These are phyloP conservation scores for Thymelicus lineola DNA, from an alignment of 2,888 invertebrate species.

Conservation along the genomic window DNA sequence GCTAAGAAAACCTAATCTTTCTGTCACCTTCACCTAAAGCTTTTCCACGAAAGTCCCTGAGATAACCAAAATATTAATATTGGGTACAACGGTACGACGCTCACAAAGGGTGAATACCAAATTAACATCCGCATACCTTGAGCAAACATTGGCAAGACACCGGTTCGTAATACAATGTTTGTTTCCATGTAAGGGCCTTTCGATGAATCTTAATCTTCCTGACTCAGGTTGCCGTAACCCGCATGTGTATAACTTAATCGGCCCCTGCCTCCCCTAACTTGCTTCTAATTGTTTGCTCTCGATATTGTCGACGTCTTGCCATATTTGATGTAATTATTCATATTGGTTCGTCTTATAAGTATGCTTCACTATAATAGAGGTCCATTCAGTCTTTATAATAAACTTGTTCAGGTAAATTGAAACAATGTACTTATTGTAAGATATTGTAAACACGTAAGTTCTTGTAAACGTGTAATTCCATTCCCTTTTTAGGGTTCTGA, in stretches of 20 bases:
- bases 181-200: slow-evolving; percentile 79
- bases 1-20: slow-evolving; percentile 52
- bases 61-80: slow-evolving; percentile 77
- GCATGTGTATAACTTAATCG: slow-evolving; percentile 84
- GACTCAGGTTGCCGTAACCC: slow-evolving; percentile 82
- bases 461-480: too few species aligned
- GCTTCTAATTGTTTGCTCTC: slow-evolving; percentile 83
- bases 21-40: slow-evolving; percentile 43
- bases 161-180: slow-evolving; percentile 81
- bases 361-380: background rate
- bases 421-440: too few species aligned
- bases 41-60: slow-evolving; percentile 38
- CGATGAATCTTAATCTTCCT: slow-evolving; percentile 83
- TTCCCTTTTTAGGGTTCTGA: too few species aligned
- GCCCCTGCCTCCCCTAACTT: slow-evolving; percentile 68
- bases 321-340: slow-evolving; percentile 60
- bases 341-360: slow-evolving; percentile 26
- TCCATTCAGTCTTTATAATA: too few species aligned
- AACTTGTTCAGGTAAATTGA: too few species aligned
- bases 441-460: too few species aligned
- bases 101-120: slow-evolving; percentile 77
- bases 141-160: slow-evolving; percentile 81
- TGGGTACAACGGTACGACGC: slow-evolving; percentile 60
- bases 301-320: slow-evolving; percentile 78
- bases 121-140: slow-evolving; percentile 82